phyloP scores from a whole-genome alignment of 2,888 invertebrate genomes.

The Netelia virgata region DNA sequence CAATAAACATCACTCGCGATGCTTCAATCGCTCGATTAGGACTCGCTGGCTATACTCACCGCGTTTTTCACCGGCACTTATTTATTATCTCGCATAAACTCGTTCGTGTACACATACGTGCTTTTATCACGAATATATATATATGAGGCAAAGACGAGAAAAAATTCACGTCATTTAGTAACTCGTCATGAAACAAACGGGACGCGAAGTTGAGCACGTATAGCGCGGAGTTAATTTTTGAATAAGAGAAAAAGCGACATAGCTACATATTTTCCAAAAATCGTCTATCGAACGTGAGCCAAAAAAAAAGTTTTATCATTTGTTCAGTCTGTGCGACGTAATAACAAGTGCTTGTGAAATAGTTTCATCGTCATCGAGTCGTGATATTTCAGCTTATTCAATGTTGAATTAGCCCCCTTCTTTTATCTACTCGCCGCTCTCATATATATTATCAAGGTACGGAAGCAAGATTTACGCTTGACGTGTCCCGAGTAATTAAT shows the following conservation, averaged over 20 bases:
- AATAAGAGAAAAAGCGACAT: neutral
- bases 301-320: neutral
- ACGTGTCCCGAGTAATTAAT: no score
- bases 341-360: neutral
- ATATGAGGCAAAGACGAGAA: constrained; percentile 9
- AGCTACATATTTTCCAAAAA: no score
- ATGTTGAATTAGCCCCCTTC: no score
- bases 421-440: no score
- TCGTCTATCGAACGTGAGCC: neutral
- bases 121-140: constrained; percentile 21
- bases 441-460: no score
- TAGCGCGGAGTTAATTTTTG: neutral
- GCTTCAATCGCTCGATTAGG: neutral
- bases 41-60: neutral
- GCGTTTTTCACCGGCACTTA: neutral
- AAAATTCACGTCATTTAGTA: neutral
- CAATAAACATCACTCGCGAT: neutral
- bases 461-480: no score
- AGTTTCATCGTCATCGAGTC: no score
- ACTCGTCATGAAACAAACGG: neutral
- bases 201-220: neutral
- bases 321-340: no score
- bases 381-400: no score
- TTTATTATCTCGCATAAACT: constrained; percentile 13
- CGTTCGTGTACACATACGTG: constrained; percentile 6